Evolutionary conservation across 2,113 vertebrate species (phyloP).

Genomic region (Sclerurus mexicanus): DNA sequence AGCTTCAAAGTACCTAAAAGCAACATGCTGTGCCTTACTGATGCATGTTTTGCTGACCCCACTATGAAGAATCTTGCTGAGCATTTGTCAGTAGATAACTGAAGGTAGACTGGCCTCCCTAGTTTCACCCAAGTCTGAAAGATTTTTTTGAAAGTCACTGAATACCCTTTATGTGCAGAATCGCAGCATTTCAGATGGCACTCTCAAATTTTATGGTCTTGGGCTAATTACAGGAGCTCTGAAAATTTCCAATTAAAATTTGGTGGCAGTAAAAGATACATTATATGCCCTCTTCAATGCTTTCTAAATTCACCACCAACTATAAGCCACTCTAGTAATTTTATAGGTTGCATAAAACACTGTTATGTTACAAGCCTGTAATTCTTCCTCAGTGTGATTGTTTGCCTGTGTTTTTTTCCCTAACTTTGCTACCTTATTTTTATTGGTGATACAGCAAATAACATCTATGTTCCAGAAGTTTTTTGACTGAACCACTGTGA

Average conservation of each 20-base stretch:
- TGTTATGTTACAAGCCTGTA: not conserved
- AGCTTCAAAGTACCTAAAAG: not conserved
- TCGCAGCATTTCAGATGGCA: not conserved
- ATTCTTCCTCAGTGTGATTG: not conserved
- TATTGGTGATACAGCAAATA: not conserved
- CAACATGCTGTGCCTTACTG: not conserved
- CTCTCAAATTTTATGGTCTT: not conserved
- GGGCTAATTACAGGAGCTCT: not conserved
- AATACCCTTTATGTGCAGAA: not conserved
- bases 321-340: not conserved
- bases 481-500: not conserved
- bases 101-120: not conserved
- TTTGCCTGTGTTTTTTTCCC: accelerated
- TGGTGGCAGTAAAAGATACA: not conserved
- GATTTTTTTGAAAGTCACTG: not conserved
- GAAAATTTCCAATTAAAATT: not conserved
- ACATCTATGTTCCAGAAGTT: not conserved
- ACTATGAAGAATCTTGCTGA: not conserved
- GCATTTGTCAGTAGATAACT: not conserved
- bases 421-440: not conserved
- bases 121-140: not conserved
- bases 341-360: not conserved
- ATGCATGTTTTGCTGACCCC: not conserved
- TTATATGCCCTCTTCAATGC: not conserved
- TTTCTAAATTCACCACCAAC: not conserved